Base-by-base conservation (phyloP, 2,888 invertebrate genomes). In the Drosophila borborema region DNA sequence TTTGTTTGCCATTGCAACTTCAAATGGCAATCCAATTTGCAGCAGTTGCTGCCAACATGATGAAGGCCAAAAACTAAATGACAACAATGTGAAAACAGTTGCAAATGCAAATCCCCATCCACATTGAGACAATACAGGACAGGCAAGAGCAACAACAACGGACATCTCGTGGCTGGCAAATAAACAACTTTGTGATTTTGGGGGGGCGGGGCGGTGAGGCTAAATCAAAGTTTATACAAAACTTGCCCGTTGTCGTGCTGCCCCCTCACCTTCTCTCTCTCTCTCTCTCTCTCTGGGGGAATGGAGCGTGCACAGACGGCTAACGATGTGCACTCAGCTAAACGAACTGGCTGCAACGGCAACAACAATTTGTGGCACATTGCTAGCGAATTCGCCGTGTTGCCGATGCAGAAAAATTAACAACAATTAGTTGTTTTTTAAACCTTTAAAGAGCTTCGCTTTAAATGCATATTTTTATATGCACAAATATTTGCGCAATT, bases 171-270 rank as follows among this genome's bases (percentile, higher is more conserved):
- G 38, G 67, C 38, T 66, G 56, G 51, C 48, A 72, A 70, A 72
- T 51, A 71, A 72, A 72, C 64, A 71, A 71, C 56, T 58, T 72
- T 64, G 56, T 72, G 51, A 64, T 46, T 64, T 41, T 41, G 46
- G 41, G 8, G 41, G 1, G 20, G 20, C 2, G n/a, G n/a, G n/a
- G n/a, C n/a, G n/a, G n/a, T n/a, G 49, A 40, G 53, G 12, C 64
- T 36, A 72, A 71, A 71, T 72, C 72, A 71, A 71, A 71, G 71
- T 71, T 64, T 62, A 46, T 53, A 64, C 72, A 72, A 72, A 71
- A 72, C 53, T 72, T 64, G 64, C 58, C n/a, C 23, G 16, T 34
- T 34, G 34, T 34, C 34, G 2, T 2, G 38, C 16, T 6, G 43
- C 10, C 7, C 43, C 18, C 51, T 49, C 31, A n/a, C 56, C 23